phyloP scores from a whole-genome alignment of 2,797 vertebrate genomes.

The Acipenser oxyrinchus region DNA sequence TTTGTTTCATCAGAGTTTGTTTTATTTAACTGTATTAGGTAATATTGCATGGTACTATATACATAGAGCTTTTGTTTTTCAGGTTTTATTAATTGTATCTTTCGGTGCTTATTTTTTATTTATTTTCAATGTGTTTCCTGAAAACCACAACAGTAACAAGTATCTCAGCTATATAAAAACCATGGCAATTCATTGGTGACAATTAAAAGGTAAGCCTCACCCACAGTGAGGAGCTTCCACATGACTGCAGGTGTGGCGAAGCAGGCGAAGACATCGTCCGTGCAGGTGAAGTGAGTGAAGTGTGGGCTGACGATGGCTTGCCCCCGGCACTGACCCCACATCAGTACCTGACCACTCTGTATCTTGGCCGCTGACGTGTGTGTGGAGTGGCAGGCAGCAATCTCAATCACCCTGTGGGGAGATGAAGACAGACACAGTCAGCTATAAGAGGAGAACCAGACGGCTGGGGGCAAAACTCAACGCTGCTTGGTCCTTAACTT shows the following conservation, averaged over 20 bases:
- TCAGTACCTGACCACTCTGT: conserved; percentile 68
- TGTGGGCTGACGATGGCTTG: conserved; percentile 64
- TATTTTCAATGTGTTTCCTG: too few species aligned
- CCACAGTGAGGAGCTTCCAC: conserved; percentile 69
- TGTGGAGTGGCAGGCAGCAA: conserved; percentile 70
- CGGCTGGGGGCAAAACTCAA: not conserved
- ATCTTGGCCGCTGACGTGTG: conserved; percentile 70
- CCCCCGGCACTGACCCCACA: conserved; percentile 76
- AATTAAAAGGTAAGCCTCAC: conserved; percentile 42
- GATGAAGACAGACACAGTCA: not conserved
- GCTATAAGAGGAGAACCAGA: not conserved
- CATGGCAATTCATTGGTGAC: too few species aligned
- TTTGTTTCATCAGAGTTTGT: too few species aligned
- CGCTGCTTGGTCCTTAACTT: not conserved
- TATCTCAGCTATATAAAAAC: too few species aligned
- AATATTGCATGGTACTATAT: too few species aligned
- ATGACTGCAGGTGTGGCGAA: conserved; percentile 74
- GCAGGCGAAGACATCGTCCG: conserved; percentile 70
- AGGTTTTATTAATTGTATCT: too few species aligned
- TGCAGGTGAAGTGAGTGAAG: conserved; percentile 67
- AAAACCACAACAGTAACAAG: too few species aligned
- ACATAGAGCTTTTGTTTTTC: too few species aligned
- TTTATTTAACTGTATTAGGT: too few species aligned
- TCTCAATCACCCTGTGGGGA: conserved; percentile 59
- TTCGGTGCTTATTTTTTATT: too few species aligned